Percentiles rank a stretch among this genome's conserved stretches.
Evolutionary conservation across 2,888 invertebrate genomes (phyloP).

Genomic region (Polyommatus iphigenia): DNA sequence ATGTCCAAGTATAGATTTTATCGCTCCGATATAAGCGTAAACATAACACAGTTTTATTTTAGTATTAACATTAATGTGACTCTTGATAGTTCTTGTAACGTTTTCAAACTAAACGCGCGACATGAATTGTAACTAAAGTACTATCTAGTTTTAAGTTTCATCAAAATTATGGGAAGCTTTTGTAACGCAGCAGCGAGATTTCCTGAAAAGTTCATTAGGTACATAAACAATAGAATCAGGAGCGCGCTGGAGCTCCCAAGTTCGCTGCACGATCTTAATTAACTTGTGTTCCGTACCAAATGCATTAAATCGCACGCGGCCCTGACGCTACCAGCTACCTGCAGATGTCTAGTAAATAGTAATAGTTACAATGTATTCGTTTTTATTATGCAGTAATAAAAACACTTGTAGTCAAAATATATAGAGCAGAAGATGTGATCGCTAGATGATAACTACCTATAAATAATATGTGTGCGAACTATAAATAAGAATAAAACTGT

Average conservation of each 20-base stretch:
- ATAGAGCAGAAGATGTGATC: no score
- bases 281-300: constrained; percentile 24
- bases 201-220: constrained; percentile 11
- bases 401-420: no score
- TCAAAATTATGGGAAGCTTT: neutral
- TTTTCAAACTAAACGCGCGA: neutral
- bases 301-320: constrained; percentile 22
- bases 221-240: constrained; percentile 22
- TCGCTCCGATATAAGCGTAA: no score
- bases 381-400: neutral
- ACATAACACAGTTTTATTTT: neutral
- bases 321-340: neutral
- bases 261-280: constrained; percentile 26
- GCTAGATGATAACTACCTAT: no score
- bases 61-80: neutral
- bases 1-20: neutral
- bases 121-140: neutral
- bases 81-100: neutral
- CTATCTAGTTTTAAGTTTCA: neutral
- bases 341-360: neutral
- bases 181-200: neutral
- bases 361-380: neutral
- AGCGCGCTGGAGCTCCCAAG: constrained; percentile 5
- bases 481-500: no score
- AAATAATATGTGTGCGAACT: no score